A percentile compares a stretch with the other conserved stretches of the same genome.
Evolutionary conservation across 1,140 invertebrate species (phyloP).

Genomic region (Drosophila orena): DNA sequence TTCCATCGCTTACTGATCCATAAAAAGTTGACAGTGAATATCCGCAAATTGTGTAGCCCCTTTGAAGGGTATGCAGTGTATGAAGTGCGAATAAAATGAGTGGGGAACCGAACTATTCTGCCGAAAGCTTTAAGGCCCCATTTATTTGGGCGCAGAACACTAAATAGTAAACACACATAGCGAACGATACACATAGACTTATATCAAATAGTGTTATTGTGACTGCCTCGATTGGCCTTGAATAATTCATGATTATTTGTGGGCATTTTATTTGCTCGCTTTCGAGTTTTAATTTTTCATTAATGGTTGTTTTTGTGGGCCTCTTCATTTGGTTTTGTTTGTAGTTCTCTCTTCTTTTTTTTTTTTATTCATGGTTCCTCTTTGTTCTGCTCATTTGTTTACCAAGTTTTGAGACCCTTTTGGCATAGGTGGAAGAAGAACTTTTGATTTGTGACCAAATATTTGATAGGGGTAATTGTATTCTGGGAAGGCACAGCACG

Average conservation of each 20-base stretch:
- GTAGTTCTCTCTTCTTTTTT: conserved; percentile 18
- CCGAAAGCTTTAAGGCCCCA: conserved; percentile 1
- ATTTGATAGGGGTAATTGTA: conserved; percentile 15
- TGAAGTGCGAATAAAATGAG: not conserved
- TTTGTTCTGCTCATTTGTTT: conserved; percentile 70
- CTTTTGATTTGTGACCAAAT: conserved; percentile 28
- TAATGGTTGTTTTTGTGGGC: conserved; percentile 52
- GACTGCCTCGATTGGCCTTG: conserved; percentile 62
- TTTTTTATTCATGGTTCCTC: conserved; percentile 42
- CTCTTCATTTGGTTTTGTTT: conserved; percentile 39
- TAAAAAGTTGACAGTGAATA: no score
- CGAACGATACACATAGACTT: conserved; percentile 35
- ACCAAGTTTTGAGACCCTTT: conserved; percentile 64
- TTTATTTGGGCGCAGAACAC: conserved; percentile 16
- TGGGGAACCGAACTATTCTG: conserved; percentile 13
- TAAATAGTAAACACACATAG: conserved; percentile 41
- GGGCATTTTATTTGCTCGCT: conserved; percentile 37
- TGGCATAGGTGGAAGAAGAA: conserved; percentile 22
- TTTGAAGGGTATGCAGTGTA: not conserved
- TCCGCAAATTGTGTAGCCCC: not conserved
- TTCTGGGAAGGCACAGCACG: conserved; percentile 1
- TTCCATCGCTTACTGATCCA: not conserved
- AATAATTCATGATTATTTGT: conserved; percentile 81
- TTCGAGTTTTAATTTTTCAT: conserved; percentile 65
- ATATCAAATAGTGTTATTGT: conserved; percentile 57